A percentile compares a stretch with the other conserved stretches of the same genome.
Conservation (phyloP, 2,113 vertebrate species). For the Paradoxurus hermaphroditus region DNA sequence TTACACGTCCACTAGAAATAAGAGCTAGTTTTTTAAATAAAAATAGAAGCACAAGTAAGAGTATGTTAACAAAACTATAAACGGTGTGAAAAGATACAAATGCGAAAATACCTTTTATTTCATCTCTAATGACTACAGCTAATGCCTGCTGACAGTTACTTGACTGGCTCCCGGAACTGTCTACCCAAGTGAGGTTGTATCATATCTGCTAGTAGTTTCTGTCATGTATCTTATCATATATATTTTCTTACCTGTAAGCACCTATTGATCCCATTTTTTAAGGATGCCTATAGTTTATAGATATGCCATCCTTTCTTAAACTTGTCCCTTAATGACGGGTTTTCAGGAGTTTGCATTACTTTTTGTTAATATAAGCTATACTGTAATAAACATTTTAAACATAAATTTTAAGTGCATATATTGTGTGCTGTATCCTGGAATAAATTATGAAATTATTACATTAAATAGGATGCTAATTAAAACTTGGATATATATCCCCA, state of each 20-base stretch:
- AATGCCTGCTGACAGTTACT: background rate
- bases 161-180: background rate
- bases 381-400: background rate
- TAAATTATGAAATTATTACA: background rate
- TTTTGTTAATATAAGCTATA: background rate
- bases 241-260: background rate
- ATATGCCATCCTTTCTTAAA: background rate
- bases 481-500: background rate
- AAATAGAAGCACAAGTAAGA: background rate
- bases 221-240: background rate
- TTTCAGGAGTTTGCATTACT: background rate
- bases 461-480: background rate
- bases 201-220: background rate
- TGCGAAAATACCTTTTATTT: background rate
- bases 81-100: background rate
- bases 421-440: background rate
- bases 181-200: background rate
- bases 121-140: background rate
- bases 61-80: background rate
- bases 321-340: background rate
- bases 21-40: background rate
- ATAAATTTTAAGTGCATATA: background rate
- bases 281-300: background rate
- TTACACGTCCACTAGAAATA: background rate
- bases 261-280: background rate